These are phyloP conservation scores for Acholoe squamosa DNA, from an alignment of 2,888 invertebrate species.

Conservation along the genomic window DNA sequence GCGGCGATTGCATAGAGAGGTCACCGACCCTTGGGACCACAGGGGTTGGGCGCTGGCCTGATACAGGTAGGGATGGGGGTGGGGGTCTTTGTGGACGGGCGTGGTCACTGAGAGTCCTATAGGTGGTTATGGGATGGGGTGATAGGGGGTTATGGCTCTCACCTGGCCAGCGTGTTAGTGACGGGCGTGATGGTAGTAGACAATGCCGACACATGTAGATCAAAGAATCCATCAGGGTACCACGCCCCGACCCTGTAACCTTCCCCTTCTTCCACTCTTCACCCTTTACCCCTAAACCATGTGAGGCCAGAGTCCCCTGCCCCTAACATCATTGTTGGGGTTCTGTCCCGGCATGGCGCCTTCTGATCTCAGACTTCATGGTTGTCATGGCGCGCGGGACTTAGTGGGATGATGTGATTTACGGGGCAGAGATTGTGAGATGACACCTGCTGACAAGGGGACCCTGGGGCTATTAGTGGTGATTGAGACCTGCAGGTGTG, in stretches of 20 bases:
- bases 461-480: background rate
- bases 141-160: background rate
- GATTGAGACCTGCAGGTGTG: background rate
- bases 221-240: background rate
- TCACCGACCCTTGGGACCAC: background rate
- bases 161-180: background rate
- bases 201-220: background rate
- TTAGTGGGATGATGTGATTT: background rate
- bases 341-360: background rate
- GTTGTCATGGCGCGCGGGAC: conserved; percentile 31
- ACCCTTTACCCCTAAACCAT: background rate
- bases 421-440: conserved; percentile 5
- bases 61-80: background rate
- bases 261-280: background rate
- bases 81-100: background rate
- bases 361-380: background rate
- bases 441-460: background rate
- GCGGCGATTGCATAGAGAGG: conserved; percentile 10
- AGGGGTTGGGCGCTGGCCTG: background rate
- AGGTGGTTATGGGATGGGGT: background rate
- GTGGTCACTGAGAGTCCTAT: background rate
- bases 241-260: background rate
- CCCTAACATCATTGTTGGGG: too few relatives aligned
- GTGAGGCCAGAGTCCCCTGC: too few relatives aligned
- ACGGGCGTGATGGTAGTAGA: background rate